Conservation (phyloP, 2,113 vertebrate species). For the Peucedramus taeniatus region DNA sequence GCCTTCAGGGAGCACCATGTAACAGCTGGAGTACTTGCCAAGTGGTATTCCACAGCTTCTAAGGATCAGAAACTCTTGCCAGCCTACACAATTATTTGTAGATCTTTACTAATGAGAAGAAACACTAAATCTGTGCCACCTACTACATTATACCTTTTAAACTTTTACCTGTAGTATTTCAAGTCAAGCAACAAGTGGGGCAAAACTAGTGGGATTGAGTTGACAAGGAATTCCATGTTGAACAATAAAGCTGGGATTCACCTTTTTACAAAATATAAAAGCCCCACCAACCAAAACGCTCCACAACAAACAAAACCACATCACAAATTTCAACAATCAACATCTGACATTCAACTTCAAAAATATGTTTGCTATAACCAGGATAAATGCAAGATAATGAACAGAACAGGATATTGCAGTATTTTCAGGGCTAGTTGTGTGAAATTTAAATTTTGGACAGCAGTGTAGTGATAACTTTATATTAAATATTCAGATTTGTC, state of each 20-base stretch:
- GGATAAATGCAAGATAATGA: background rate
- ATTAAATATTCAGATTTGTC: background rate
- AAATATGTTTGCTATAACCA: background rate
- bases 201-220: background rate
- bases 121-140: background rate
- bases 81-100: background rate
- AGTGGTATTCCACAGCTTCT: background rate
- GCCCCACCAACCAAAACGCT: background rate
- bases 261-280: background rate
- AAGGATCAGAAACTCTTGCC: background rate
- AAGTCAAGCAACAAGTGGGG: background rate
- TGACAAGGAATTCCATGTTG: background rate
- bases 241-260: background rate
- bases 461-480: background rate
- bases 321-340: background rate
- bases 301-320: background rate
- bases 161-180: background rate
- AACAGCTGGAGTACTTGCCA: background rate
- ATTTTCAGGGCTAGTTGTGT: background rate
- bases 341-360: background rate
- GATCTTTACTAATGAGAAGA: background rate
- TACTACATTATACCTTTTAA: background rate
- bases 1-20: background rate
- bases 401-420: background rate
- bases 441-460: background rate